phyloP scores from a whole-genome alignment of 2,888 invertebrate genomes.

The Galeopsomyia nigrocyanea region DNA sequence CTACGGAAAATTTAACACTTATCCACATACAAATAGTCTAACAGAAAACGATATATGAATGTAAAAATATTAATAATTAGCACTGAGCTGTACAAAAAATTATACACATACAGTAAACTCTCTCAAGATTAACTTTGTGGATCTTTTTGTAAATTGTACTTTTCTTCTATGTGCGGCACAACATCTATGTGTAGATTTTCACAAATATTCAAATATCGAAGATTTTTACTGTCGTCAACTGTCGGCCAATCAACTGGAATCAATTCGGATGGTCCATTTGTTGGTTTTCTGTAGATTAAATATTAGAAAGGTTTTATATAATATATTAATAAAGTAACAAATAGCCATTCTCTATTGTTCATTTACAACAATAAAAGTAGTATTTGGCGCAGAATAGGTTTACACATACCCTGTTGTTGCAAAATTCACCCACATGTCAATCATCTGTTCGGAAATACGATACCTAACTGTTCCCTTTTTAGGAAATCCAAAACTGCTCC shows the following conservation, averaged over 20 bases:
- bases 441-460: conserved; percentile 52
- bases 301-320: not conserved
- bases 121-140: too few species aligned
- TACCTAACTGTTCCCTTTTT: conserved; percentile 51
- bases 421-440: conserved; percentile 58
- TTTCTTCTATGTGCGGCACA: conserved; percentile 6
- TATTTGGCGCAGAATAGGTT: too few species aligned
- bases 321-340: not conserved
- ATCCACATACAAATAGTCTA: too few species aligned
- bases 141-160: not conserved
- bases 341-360: not conserved
- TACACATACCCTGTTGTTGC: conserved; percentile 57
- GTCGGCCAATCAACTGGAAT: conserved; percentile 58
- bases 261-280: conserved; percentile 51
- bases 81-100: too few species aligned
- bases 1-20: too few species aligned
- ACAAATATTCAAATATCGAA: conserved; percentile 56
- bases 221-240: conserved; percentile 43
- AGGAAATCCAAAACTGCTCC: conserved; percentile 41
- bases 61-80: too few species aligned
- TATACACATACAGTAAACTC: too few species aligned
- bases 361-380: too few species aligned
- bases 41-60: too few species aligned
- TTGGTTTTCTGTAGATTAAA: conserved; percentile 57
- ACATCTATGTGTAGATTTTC: conserved; percentile 52